These are phyloP conservation scores for Boleophthalmus pectinirostris DNA, from an alignment of 2,113 vertebrate genomes.

Conservation along the genomic window DNA sequence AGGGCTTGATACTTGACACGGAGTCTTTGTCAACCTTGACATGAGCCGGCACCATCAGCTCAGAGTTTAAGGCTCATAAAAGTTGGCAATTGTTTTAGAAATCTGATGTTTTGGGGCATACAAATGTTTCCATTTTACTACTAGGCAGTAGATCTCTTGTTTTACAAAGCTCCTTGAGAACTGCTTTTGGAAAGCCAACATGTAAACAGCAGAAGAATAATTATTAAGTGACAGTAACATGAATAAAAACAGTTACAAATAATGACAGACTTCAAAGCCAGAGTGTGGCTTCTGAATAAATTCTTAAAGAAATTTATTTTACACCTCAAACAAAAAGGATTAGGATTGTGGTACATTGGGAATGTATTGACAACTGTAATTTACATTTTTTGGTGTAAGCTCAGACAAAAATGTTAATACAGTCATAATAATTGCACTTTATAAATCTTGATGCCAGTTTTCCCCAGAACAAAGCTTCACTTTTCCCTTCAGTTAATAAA, in stretches of 20 bases:
- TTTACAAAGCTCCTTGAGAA: constrained; percentile 4
- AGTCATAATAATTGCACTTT: constrained; percentile 85
- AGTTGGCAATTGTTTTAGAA: constrained; percentile 30
- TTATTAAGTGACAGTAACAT: constrained; percentile 11
- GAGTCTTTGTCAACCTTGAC: constrained; percentile 59
- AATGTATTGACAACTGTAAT: constrained; percentile 82
- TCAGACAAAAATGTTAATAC: constrained; percentile 82
- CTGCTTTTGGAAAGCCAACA: constrained; percentile 30
- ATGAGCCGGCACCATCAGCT: constrained; percentile 39
- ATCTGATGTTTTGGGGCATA: constrained; percentile 25
- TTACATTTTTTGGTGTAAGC: constrained; percentile 83
- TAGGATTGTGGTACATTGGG: constrained; percentile 78
- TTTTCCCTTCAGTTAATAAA: constrained; percentile 71
- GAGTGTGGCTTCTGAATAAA: constrained; percentile 70
- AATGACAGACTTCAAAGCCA: constrained; percentile 72
- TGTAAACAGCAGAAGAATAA: constrained; percentile 44
- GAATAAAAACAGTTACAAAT: constrained; percentile 53
- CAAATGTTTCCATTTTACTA: constrained; percentile 15
- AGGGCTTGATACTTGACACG: constrained; percentile 51
- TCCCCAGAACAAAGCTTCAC: constrained; percentile 69
- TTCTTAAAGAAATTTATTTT: constrained; percentile 83
- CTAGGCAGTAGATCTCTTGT: constrained; percentile 3
- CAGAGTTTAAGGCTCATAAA: constrained; percentile 52
- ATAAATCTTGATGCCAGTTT: constrained; percentile 80
- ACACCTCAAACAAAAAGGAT: constrained; percentile 79